phyloP scores from a whole-genome alignment of 2,888 invertebrate species.

The Polia nebulosa region DNA sequence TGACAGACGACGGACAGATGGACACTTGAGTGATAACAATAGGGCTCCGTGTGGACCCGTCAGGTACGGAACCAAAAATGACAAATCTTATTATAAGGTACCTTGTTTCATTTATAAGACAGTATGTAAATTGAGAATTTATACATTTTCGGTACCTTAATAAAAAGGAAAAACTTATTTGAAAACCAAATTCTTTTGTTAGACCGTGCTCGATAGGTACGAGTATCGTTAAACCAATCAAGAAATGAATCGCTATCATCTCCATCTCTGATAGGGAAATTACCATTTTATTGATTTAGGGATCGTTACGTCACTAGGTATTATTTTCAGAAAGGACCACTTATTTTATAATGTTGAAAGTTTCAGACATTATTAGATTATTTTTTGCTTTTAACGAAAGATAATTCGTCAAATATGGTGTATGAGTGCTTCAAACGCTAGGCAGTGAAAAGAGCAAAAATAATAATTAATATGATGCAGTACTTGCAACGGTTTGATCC shows the following conservation, averaged over 20 bases:
- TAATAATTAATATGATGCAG: conserved; percentile 46
- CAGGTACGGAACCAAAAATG: not conserved
- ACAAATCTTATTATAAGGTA: not conserved
- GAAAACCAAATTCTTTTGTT: conserved; percentile 47
- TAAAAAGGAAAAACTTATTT: conserved; percentile 33
- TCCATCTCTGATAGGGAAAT: conserved; percentile 44
- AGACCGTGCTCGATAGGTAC: conserved; percentile 8
- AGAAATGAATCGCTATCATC: conserved; percentile 46
- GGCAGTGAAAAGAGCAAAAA: conserved; percentile 42
- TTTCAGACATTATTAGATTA: conserved; percentile 10
- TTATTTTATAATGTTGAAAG: not conserved
- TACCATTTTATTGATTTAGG: conserved; percentile 55
- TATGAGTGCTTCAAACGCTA: conserved; percentile 16
- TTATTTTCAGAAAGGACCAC: conserved; percentile 9
- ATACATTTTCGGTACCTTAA: conserved; percentile 20
- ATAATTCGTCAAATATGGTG: conserved; percentile 10
- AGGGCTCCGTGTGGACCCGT: not conserved
- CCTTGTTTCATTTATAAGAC: not conserved
- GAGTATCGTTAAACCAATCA: conserved; percentile 42
- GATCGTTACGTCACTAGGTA: conserved; percentile 3
- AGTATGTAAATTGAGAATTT: conserved; percentile 26
- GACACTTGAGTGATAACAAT: too few relatives aligned
- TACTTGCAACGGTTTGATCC: conserved; percentile 51
- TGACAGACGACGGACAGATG: too few relatives aligned
- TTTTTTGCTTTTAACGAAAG: not conserved